These are phyloP conservation scores for Dolomedes plantarius DNA, from an alignment of 2,888 invertebrate genomes.

Conservation along the genomic window DNA sequence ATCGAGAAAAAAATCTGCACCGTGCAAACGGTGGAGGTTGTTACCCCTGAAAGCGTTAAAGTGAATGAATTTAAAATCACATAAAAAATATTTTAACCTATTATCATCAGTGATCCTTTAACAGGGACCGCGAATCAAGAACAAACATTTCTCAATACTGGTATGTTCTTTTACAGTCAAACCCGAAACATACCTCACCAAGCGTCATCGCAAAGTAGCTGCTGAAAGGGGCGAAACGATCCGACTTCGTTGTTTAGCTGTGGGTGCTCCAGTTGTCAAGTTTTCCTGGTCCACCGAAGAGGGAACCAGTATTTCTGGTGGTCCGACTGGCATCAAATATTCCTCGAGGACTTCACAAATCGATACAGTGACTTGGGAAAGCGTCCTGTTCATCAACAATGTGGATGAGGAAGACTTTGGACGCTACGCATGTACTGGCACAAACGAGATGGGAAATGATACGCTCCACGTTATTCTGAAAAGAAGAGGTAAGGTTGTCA, in stretches of 20 bases:
- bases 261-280: conserved; percentile 87
- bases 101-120: no score
- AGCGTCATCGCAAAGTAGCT: conserved; percentile 88
- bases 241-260: conserved; percentile 82
- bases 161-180: conserved; percentile 82
- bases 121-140: no score
- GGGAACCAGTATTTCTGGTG: conserved; percentile 26
- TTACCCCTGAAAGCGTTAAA: no score
- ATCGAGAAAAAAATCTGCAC: no score
- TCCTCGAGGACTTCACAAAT: conserved; percentile 78
- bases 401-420: conserved; percentile 92
- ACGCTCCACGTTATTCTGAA: conserved; percentile 74
- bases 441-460: conserved; percentile 89
- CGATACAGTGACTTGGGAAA: conserved; percentile 87
- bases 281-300: conserved; percentile 83
- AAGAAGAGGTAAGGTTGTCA: conserved; percentile 85
- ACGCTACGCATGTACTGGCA: conserved; percentile 89
- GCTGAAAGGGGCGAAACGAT: conserved; percentile 84
- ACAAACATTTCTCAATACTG: no score
- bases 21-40: no score
- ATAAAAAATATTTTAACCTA: no score
- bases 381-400: conserved; percentile 86
- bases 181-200: conserved; percentile 90
- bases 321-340: conserved; percentile 32
- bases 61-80: no score